Base-by-base conservation (phyloP, 2,113 vertebrate genomes). In the Rostratula benghalensis region DNA sequence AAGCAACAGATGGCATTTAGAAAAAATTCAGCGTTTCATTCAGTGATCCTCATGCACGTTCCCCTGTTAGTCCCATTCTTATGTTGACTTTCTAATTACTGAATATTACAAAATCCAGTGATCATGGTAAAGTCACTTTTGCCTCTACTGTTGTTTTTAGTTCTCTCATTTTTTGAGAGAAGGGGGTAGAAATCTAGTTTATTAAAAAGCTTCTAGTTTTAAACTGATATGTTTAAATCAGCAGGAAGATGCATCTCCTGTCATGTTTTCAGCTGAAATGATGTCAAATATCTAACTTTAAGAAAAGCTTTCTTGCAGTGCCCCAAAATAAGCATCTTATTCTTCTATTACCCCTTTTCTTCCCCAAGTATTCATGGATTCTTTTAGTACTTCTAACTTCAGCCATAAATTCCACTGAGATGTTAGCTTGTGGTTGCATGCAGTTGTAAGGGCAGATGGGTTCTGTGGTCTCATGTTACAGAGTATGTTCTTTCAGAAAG, bases 11-110 rank as follows among this genome's bases (percentile, higher is more conserved):
- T 88, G 85, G 71, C 71, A 86, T 41, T 94, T 94, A 37, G 37
- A 81, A 79, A 91, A 92, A 88, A 71, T 43, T 7, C 33, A 93
- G 14, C 56, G 5, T 88, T 87, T 94, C 81, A 83, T 94, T 96
- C 71, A 95, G 68, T 82, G 90, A 56, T 89, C 46, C 51, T 70
- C n/a, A 17, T 56, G 25, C 67, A 59, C 64, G 96, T 77, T 90
- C 33, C 54, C 43, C 43, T 70, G 27, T 83, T 92, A 92, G 68
- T 78, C 33, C 33, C 76, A 74, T 96, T 94, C 78, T 93, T 67
- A 28, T 59, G 25, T 28, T 94, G 27, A 8, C 43, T 92, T 96
- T 93, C 85, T 73, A 63, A 84, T 56, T 74, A 53, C 43, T 87
- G 71, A 77, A 10, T 88, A 69, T 90, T 91, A 74, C 46, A 78